Evolutionary conservation across 2,888 invertebrate genomes (phyloP).

Genomic region (Myopa testacea): DNA sequence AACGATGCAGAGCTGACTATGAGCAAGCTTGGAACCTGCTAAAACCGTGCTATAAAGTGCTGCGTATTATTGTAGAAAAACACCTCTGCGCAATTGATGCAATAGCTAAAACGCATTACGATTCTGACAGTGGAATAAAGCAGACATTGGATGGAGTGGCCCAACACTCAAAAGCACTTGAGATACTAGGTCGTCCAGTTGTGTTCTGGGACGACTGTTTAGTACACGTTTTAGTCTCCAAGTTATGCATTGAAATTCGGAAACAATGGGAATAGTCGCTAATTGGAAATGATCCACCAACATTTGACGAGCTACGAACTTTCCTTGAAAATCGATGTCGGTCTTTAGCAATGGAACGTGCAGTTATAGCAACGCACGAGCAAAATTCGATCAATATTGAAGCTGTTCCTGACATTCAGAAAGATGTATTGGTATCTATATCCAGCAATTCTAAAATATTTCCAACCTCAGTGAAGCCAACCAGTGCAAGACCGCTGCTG

Average conservation of each 20-base stretch:
- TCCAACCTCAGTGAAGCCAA: too few species aligned
- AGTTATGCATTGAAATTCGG: not conserved
- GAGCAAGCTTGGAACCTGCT: conserved; percentile 24
- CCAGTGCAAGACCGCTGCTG: too few species aligned
- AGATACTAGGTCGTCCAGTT: not conserved
- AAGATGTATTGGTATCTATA: too few species aligned
- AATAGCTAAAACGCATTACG: not conserved
- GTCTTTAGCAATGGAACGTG: too few species aligned
- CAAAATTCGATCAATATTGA: too few species aligned
- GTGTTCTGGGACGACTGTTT: conserved; percentile 26
- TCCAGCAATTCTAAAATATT: too few species aligned
- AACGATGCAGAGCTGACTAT: not conserved
- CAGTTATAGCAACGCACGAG: too few species aligned
- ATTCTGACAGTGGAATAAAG: too few species aligned
- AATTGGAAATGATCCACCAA: conserved; percentile 3
- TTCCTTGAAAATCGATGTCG: too few species aligned
- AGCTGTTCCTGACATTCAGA: too few species aligned
- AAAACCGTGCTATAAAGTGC: not conserved
- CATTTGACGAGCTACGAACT: too few species aligned
- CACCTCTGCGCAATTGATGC: not conserved
- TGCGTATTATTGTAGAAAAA: not conserved
- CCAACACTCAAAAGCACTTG: not conserved
- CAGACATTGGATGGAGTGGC: too few species aligned
- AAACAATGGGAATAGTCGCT: not conserved
- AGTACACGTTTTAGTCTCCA: not conserved